Evolutionary conservation across 2,113 vertebrate species (phyloP), one percentile per base, ranked within the genome.

Genomic region (Donacobius atricapilla): DNA sequence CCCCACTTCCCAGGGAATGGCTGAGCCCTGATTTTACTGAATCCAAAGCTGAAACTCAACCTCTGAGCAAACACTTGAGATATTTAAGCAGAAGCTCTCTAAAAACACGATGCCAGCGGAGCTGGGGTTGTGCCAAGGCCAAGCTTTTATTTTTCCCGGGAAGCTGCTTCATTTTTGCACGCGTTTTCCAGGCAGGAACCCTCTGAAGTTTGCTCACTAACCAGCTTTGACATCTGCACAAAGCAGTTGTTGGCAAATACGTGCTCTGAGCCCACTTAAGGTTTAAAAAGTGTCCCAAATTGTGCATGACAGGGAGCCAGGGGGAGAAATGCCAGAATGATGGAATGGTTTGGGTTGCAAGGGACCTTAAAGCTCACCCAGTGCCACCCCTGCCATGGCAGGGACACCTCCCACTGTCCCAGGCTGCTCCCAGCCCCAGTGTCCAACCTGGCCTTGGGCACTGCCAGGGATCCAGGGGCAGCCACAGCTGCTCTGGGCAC

Each of bases 41-140:
- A 83, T 27, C 47, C 53, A 42, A 75, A 86, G 51, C 6, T 75
- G 68, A 76, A 94, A 87, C 57, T 60, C 80, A 51, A 54, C 13
- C 4, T 51, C 21, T 1, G 9, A 81, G 58, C 58, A 70, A 93
- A 88, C 64, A 42, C 80, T 87, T n/a, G 68, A 77, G 83, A 58
- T 23, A 40, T 33, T 77, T 42, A 39, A n/a, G 40, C 23, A 90
- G 66, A 51, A 78, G 18, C 31, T 93, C 39, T 47, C 51, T 66
- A 10, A 75, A 90, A 87, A 44, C 33, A n/a, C 0, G 0, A 28
- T 81, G 31, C 64, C 60, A 86, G 28, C 2, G 0, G 35, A 58
- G 40, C 77, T 87, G 64, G 56, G 54, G 9, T 56, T 66, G n/a
- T 87, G 80, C 42, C 45, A 86, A 44, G 37, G 42, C 60, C 53